Evolutionary conservation across 2,113 vertebrate species (phyloP).

Genomic region (Galeopterus variegatus): DNA sequence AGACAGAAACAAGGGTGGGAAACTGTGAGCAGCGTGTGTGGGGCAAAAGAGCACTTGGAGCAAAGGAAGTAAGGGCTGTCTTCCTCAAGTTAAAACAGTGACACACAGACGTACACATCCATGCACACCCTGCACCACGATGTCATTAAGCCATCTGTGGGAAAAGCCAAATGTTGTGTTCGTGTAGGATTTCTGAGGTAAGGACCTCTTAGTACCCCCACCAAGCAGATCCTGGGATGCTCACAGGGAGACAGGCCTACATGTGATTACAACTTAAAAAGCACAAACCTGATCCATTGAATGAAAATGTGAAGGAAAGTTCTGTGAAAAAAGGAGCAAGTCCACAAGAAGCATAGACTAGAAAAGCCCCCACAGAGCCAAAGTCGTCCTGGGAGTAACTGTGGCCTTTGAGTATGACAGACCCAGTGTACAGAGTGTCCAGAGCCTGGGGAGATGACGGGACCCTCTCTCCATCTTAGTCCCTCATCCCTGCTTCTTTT

Average conservation of each 20-base stretch:
- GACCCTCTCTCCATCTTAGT: neutral
- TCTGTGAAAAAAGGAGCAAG: neutral
- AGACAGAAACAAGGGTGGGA: neutral
- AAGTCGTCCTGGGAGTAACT: fast-evolving
- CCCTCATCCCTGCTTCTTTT: neutral
- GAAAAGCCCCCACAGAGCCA: neutral
- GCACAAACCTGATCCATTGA: neutral
- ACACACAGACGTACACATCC: too few species aligned
- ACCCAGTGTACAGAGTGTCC: too few species aligned
- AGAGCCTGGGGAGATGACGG: fast-evolving
- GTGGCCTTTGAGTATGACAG: neutral
- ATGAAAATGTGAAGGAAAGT: too few species aligned
- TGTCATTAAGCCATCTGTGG: neutral
- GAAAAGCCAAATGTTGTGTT: neutral
- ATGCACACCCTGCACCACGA: too few species aligned
- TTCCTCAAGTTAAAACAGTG: neutral
- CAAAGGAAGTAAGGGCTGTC: neutral
- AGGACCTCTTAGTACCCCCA: fast-evolving
- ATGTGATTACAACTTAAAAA: neutral
- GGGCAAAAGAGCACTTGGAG: neutral
- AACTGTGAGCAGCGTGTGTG: fast-evolving
- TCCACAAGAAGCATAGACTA: fast-evolving
- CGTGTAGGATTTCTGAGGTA: fast-evolving
- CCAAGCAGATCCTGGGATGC: neutral
- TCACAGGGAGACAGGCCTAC: neutral